Evolutionary conservation across 2,113 vertebrate species (phyloP).

Genomic region (Mormyrus lacerda): DNA sequence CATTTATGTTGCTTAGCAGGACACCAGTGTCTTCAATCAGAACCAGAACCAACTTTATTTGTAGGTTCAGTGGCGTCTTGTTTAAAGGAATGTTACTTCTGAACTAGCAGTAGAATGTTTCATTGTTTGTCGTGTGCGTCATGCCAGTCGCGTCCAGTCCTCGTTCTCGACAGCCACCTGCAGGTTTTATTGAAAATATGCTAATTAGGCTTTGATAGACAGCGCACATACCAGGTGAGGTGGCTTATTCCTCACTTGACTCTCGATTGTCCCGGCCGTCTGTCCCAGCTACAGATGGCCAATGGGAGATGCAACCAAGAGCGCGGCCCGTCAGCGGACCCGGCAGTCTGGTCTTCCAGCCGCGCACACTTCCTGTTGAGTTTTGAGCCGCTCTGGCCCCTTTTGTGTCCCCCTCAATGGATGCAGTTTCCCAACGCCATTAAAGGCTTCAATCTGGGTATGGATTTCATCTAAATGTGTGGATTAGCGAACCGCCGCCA

Average conservation of each 20-base stretch:
- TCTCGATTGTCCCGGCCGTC: not conserved
- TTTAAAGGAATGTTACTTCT: not conserved
- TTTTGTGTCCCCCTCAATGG: not conserved
- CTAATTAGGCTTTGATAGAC: not conserved
- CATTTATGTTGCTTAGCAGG: not conserved
- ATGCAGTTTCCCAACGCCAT: not conserved
- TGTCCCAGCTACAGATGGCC: not conserved
- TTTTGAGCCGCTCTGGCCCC: not conserved
- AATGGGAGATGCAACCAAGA: not conserved
- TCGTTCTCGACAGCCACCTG: not conserved
- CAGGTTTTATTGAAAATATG: not conserved
- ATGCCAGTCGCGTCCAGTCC: not conserved
- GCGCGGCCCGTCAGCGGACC: not conserved
- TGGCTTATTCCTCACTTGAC: not conserved
- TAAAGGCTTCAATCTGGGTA: not conserved
- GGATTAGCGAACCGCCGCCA: slow-evolving; percentile 34
- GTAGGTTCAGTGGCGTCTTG: not conserved
- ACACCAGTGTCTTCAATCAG: not conserved
- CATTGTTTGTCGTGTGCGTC: not conserved
- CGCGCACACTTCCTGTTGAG: not conserved
- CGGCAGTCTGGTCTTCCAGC: not conserved
- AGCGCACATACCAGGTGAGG: not conserved
- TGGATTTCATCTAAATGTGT: slow-evolving; percentile 13
- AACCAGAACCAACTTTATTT: not conserved
- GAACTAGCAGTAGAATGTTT: not conserved